Evolutionary conservation across 64 coral and sea anemone genomes (phyloP), one percentile per base, ranked within the genome.

Genomic region (Platygyra sinensis): DNA sequence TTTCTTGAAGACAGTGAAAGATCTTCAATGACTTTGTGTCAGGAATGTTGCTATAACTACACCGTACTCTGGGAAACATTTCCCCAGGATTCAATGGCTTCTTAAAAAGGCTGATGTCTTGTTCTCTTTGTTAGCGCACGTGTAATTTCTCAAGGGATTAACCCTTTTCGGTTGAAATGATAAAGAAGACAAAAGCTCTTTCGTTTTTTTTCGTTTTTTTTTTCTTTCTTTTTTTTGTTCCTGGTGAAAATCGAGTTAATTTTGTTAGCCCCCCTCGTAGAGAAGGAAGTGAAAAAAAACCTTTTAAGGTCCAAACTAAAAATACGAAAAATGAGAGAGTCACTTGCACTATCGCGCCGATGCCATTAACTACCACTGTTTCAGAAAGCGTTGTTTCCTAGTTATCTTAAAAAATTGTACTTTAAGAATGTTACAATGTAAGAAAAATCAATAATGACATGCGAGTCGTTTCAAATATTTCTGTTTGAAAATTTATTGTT

Each of bases 101-200:
- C 24, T 65, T 85, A 71, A 15, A 46, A 46, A 28, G 30, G 46
- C 22, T 27, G 33, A n/a, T 71, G 50, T 71, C 67, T 72, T 85
- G 60, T 67, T 72, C 63, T 25, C 11, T 12, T 69, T 28, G 62
- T 50, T 67, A 28, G 12, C 10, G 38, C 63, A 27, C 38, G 38
- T 22, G 81, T 52, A 46, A 46, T n/a, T 22, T 51, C 54, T 85
- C 63, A 72, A 85, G 62, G 81, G 81, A 57, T 57, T 57, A 57
- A 57, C 11, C 54, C 2, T 15, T 57, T 15, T 12, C 54, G 15
- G 2, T 57, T 57, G 15, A 12, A 57, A 57, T 57, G 54, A 57
- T 16, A 57, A 57, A 57, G 54, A 57, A 57, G 0, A 57, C 54
- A 57, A 57, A 57, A 57, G 54, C 1, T 57, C 42, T 46, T 46